These are phyloP conservation scores for Callorhinus ursinus DNA, from an alignment of 2,113 vertebrate genomes.

Conservation along the genomic window DNA sequence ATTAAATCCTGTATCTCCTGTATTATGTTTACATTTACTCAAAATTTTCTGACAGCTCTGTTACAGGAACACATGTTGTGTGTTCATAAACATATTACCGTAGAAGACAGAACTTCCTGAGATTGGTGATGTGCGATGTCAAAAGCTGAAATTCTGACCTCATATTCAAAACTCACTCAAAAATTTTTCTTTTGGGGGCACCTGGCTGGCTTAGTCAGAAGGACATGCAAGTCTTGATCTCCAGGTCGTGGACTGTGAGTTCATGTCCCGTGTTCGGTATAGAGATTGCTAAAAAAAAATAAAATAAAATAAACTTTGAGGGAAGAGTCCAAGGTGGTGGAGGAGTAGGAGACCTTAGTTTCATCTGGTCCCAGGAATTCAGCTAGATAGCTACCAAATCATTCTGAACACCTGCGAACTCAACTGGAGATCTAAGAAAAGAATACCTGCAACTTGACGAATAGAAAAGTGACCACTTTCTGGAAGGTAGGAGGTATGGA, in stretches of 20 bases:
- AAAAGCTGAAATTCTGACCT: neutral
- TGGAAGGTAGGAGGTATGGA: too few relatives aligned
- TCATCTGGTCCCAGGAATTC: too few relatives aligned
- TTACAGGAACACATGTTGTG: neutral
- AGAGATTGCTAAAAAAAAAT: neutral
- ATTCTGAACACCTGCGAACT: too few relatives aligned
- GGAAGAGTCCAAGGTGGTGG: too few relatives aligned
- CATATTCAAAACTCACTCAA: neutral
- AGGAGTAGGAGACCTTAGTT: too few relatives aligned
- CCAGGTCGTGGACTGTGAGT: neutral
- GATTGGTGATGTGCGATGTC: neutral
- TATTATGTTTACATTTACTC: neutral
- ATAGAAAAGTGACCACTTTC: too few relatives aligned
- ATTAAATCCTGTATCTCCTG: neutral
- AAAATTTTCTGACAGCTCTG: neutral
- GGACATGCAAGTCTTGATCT: neutral
- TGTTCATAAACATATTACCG: neutral
- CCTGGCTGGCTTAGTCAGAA: neutral
- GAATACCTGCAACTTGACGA: too few relatives aligned
- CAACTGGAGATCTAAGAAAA: too few relatives aligned
- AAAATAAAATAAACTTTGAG: neutral
- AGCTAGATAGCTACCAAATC: too few relatives aligned
- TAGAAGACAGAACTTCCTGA: neutral
- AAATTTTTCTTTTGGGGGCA: neutral
- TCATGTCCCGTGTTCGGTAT: neutral